Evolutionary conservation across 2,888 invertebrate species (phyloP).

Genomic region (Drosophila antonietae): DNA sequence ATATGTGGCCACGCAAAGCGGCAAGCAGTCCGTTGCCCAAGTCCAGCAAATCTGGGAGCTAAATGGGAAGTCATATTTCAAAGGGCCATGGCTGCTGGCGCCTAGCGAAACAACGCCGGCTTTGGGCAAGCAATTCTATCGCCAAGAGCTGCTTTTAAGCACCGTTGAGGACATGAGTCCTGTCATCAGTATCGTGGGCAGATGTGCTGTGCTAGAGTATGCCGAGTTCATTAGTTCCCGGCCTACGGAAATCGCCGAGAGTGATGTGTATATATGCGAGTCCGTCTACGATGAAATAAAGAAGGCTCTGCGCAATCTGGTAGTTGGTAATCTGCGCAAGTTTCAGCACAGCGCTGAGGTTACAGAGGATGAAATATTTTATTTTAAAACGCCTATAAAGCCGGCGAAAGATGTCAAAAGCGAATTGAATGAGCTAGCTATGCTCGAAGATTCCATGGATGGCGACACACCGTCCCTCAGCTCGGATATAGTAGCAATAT

Average conservation of each 20-base stretch:
- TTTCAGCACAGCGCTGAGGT: conserved; percentile 92
- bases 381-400: conserved; percentile 89
- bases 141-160: conserved; percentile 96
- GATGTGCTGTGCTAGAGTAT: conserved; percentile 95
- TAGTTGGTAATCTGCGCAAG: conserved; percentile 89
- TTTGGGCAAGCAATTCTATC: conserved; percentile 92
- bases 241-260: conserved; percentile 96
- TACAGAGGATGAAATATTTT: conserved; percentile 96
- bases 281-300: conserved; percentile 95
- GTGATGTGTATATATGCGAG: conserved; percentile 96
- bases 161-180: conserved; percentile 96
- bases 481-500: conserved; percentile 90
- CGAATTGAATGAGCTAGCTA: conserved; percentile 81
- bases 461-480: conserved; percentile 92
- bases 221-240: conserved; percentile 95
- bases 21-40: conserved; percentile 95
- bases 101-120: conserved; percentile 94
- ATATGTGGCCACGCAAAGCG: conserved; percentile 95
- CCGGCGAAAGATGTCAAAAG: conserved; percentile 85
- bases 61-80: conserved; percentile 95
- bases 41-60: conserved; percentile 98
- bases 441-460: conserved; percentile 92
- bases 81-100: conserved; percentile 96
- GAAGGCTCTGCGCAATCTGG: conserved; percentile 89
- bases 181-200: conserved; percentile 94